Base-by-base conservation (phyloP, 2,888 invertebrate species). In the Nemotelus nigrinus region DNA sequence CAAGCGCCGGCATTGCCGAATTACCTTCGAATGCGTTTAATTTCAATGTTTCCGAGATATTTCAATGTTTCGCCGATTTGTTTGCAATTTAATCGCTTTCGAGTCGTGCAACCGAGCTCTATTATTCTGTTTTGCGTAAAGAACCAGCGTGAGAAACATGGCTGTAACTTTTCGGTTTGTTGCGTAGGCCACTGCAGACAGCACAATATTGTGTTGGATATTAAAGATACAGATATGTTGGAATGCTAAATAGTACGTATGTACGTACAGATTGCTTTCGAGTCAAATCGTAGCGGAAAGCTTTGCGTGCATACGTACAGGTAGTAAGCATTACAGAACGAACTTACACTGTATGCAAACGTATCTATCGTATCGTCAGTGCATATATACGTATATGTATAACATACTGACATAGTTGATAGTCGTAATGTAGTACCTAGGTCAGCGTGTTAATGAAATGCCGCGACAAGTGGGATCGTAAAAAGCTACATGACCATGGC, bases 361-460 rank as follows among this genome's bases (percentile, higher is more conserved):
- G 10, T 10, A 63, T 63, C 4, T 63, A 25, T 25, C 25, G 25
- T 25, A 25, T 25, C 25, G 25, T 25, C 25, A 25, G 39, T 41
- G 6, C 63, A 63, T 63, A 63, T 41, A 10, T 7, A n/a, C 25
- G 4, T 58, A 25, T n/a, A 63, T 39, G 43, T 70, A 55, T 55
- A 53, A 53, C 53, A 53, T 63, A 60, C 74, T 74, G 63, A 74
- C 74, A 74, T 74, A 65, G 63, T 76, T 76, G 64, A 76, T 76
- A 76, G 76, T 57, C 65, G 10, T 65, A 76, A 76, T 65, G 76
- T 76, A 76, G 76, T 64, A 76, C 76, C 76, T 76, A 76, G 76
- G 76, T 76, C 76, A 76, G 76, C 76, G 67, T 64, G 76, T 76
- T 76, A 74, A 74, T 74, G 74, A 74, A 74, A 74, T 74, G 60